Evolutionary conservation across 1,140 invertebrate genomes (phyloP), one percentile per base, ranked within the genome.

Genomic region (Apis mellifera): DNA sequence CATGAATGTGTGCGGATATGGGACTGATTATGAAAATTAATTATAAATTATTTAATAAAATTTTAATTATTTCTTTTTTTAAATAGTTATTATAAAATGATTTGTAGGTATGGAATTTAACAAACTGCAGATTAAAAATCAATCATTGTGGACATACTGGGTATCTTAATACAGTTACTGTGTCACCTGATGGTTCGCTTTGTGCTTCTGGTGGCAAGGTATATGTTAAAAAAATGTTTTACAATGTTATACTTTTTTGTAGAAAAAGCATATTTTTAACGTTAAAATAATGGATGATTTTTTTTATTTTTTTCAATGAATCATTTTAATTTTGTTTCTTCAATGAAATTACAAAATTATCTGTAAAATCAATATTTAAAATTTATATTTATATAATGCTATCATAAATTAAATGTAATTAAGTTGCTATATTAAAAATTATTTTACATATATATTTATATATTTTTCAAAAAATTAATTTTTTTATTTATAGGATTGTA

Each of bases 161-260:
- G 26, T 99, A 99, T 94, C 94, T 99, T 90, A 99, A 99, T 95
- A 99, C 98, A 66, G 99, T 99, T 0, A 99, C 99, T 15, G 99
- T 99, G 60, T 99, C 99, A 76, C 99, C 99, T 92, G 99, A 99
- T 95, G 99, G 99, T 92, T 99, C 99, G 5, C 96, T 99, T 7
- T 99, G 99, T 95, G 99, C 99, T 48, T 99, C 99, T 87, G 99
- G 99, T 94, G 99, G 99, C 90, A 99, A 99, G 96, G 96, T 96
- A 93, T 86, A n/a, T 81, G 70, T 78, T 78, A 48, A 2, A 62
- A 83, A 70, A 59, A 72, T 32, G n/a, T 32, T 60, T 64, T 23
- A 0, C n/a, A 13, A n/a, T n/a, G n/a, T n/a, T n/a, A n/a, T n/a
- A n/a, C n/a, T n/a, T n/a, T n/a, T n/a, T n/a, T n/a, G n/a, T n/a